Base-by-base conservation (phyloP, 1,140 invertebrate genomes). In the Tetramorium parvispinum region DNA sequence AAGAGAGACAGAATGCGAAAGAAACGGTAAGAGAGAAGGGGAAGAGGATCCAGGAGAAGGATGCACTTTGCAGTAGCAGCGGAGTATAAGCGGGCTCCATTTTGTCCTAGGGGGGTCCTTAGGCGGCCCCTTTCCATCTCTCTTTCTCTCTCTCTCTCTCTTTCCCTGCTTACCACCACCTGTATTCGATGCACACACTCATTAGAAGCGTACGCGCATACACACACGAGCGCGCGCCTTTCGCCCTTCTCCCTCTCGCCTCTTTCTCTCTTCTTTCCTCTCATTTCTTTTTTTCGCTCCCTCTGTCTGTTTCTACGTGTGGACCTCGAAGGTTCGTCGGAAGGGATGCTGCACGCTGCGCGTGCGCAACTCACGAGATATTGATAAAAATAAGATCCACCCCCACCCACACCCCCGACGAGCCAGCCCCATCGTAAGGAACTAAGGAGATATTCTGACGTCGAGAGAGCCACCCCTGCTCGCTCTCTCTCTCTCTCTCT, bases 311-410 rank as follows among this genome's bases (percentile, higher is more conserved):
- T 89, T 89, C 85, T 91, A 86, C 87, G 89, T 89, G 78, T 88
- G 89, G 85, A 88, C 87, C 86, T 88, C 88, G 92, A 93, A 79
- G 90, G 91, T 89, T 90, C 86, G 87, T 85, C 91, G 91, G 93
- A 93, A 94, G 93, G 93, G 94, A 95, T 94, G 93, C 91, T 94
- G 93, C 88, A 86, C 88, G 91, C 78, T 93, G 93, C 94, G 94
- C 93, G 91, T 86, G 92, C 94, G 94, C 92, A 93, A 86, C 92
- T 92, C 88, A 92, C 93, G 91, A 94, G 93, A 95, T 95, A 95
- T 95, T 95, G 94, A 95, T 95, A 95, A 95, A 95, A 95, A 95
- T 95, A 93, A 92, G 93, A 93, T 93, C 93, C 93, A 94, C 93
- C 94, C 93, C 91, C 91, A 91, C 90, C 91, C 90, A 92, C 91